Conservation (phyloP, 2,888 invertebrate species). For the Caenorhabditis zanzibari region DNA sequence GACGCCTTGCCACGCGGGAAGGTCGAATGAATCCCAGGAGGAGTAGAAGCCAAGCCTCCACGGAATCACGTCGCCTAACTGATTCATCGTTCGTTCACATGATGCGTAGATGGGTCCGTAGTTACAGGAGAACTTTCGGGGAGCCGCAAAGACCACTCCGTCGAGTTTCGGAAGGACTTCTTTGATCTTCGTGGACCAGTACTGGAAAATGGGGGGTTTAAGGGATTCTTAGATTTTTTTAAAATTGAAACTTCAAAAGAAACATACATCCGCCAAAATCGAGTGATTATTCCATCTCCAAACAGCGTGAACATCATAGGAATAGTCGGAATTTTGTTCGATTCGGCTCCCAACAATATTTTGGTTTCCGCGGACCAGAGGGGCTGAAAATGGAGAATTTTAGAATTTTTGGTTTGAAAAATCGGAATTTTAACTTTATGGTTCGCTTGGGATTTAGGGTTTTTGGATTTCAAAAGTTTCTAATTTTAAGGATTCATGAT, state of each 20-base stretch:
- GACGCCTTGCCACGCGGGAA: constrained; percentile 56
- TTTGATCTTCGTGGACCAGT: constrained; percentile 66
- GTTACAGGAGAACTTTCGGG: constrained; percentile 45
- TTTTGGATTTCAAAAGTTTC: too few relatives aligned
- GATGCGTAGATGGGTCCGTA: constrained; percentile 65
- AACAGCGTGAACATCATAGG: constrained; percentile 66
- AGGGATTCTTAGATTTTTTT: too few relatives aligned
- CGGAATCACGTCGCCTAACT: constrained; percentile 66
- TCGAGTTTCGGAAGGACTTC: constrained; percentile 45
- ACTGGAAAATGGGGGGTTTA: constrained; percentile 52
- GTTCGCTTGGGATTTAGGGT: too few relatives aligned
- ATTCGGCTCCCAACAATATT: constrained; percentile 55
- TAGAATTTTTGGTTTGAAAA: neutral
- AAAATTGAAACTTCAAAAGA: too few relatives aligned
- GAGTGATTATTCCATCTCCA: constrained; percentile 74
- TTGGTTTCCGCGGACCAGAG: constrained; percentile 48
- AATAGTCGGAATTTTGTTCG: constrained; percentile 66
- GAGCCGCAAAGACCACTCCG: constrained; percentile 71
- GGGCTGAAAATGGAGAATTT: constrained; percentile 30
- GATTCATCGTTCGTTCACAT: constrained; percentile 69
- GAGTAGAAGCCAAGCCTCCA: constrained; percentile 75
- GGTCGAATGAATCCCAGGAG: constrained; percentile 73
- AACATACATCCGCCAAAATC: constrained; percentile 65
- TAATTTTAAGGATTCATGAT: too few relatives aligned
- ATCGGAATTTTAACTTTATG: neutral